Percentiles rank a stretch among this genome's conserved stretches.
Evolutionary conservation across 1,140 invertebrate genomes (phyloP).

Genomic region (Drosophila kikkawai): DNA sequence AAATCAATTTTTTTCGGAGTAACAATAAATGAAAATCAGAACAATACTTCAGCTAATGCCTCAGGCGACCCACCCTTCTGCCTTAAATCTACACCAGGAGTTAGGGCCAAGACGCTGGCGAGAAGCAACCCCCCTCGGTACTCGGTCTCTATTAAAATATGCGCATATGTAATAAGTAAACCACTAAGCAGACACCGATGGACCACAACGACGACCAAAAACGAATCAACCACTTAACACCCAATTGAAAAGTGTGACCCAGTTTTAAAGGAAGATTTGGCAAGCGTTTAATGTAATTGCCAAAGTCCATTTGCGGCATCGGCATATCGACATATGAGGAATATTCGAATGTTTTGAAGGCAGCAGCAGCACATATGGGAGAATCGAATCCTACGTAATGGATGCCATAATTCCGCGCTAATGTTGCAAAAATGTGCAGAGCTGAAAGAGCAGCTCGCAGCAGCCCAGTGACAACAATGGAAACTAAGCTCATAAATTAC

Average conservation of each 20-base stretch:
- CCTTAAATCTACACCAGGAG: conserved; percentile 10
- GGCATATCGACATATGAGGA: conserved; percentile 19
- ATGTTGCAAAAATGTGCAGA: conserved; percentile 59
- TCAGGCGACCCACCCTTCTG: not conserved
- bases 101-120: not conserved
- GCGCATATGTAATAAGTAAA: conserved; percentile 55
- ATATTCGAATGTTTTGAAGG: conserved; percentile 27
- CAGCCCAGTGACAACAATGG: conserved; percentile 48
- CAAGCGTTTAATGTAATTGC: conserved; percentile 55
- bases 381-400: conserved; percentile 53
- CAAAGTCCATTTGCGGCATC: conserved; percentile 51
- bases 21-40: conserved; percentile 3
- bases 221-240: conserved; percentile 56
- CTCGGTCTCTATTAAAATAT: conserved; percentile 45
- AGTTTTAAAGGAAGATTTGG: conserved; percentile 46
- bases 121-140: conserved; percentile 8
- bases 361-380: conserved; percentile 44
- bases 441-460: conserved; percentile 16
- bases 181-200: conserved; percentile 21
- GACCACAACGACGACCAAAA: conserved; percentile 13
- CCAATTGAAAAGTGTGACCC: conserved; percentile 62
- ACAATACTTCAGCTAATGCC: not conserved
- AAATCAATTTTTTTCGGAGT: not conserved
- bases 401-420: conserved; percentile 50
- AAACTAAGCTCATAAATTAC: conserved; percentile 63